These are phyloP conservation scores for Tetramorium parvispinum DNA, from an alignment of 1,140 invertebrate species.

Conservation along the genomic window DNA sequence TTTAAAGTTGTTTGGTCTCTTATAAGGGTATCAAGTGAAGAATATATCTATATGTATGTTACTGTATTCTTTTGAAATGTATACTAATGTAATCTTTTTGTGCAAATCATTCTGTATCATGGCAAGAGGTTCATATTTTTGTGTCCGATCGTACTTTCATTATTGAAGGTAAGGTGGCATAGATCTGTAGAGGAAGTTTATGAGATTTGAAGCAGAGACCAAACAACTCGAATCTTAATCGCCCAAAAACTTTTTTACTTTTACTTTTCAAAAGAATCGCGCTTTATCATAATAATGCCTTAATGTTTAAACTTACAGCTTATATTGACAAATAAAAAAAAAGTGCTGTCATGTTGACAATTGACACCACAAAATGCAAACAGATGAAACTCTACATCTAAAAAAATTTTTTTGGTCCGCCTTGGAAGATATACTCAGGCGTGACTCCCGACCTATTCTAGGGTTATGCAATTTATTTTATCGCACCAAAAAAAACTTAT, in stretches of 20 bases:
- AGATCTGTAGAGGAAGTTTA: background rate
- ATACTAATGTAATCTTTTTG: slow-evolving; percentile 1
- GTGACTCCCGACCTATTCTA: slow-evolving; percentile 82
- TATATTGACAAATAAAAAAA: slow-evolving; percentile 83
- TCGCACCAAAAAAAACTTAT: slow-evolving; percentile 80
- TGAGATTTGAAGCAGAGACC: slow-evolving; percentile 77
- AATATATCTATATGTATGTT: background rate
- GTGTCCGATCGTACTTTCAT: slow-evolving; percentile 15
- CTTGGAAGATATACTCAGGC: slow-evolving; percentile 83
- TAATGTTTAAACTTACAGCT: slow-evolving; percentile 85
- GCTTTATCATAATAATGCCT: slow-evolving; percentile 83
- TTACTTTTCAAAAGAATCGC: slow-evolving; percentile 79
- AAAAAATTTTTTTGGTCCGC: slow-evolving; percentile 84
- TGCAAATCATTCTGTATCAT: background rate
- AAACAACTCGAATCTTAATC: slow-evolving; percentile 79
- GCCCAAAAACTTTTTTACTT: slow-evolving; percentile 75
- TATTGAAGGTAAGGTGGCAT: slow-evolving; percentile 38
- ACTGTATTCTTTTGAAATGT: background rate
- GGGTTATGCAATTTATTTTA: slow-evolving; percentile 85
- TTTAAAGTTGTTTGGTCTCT: slow-evolving; percentile 84
- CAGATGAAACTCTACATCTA: slow-evolving; percentile 80
- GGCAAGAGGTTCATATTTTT: slow-evolving; percentile 3
- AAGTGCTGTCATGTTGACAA: slow-evolving; percentile 82
- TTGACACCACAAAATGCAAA: slow-evolving; percentile 83
- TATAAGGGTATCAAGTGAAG: slow-evolving; percentile 12